Evolutionary conservation across 1,140 invertebrate genomes (phyloP).

Genomic region (Macrobrachium rosenbergii): DNA sequence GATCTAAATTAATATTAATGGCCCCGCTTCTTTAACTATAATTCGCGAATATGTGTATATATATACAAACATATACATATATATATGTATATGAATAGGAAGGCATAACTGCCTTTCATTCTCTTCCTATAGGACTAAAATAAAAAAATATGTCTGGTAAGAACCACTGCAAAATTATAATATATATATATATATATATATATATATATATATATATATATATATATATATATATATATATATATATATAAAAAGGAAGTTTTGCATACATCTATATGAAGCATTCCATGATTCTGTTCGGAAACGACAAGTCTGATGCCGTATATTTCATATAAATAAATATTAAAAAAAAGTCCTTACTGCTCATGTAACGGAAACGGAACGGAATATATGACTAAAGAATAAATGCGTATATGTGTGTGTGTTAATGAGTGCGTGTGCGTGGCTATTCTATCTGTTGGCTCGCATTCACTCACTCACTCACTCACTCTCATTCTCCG

Average conservation of each 20-base stretch:
- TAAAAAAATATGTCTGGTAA: not conserved
- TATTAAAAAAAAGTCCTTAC: not conserved
- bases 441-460: not conserved
- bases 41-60: not conserved
- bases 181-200: not conserved
- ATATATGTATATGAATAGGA: not conserved
- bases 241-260: not conserved
- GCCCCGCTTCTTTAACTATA: not conserved
- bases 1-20: no score
- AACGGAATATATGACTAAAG: not conserved
- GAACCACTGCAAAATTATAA: not conserved
- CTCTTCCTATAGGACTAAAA: not conserved
- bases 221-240: not conserved
- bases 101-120: not conserved
- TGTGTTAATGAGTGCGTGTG: not conserved
- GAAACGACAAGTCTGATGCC: not conserved
- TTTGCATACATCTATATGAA: no score
- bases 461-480: not conserved
- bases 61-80: not conserved
- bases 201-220: not conserved
- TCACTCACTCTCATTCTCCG: no score
- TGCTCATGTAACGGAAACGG: not conserved
- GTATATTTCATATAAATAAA: not conserved
- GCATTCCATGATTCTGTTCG: no score
- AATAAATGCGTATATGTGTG: not conserved